Base-by-base conservation (phyloP, 2,888 invertebrate genomes). In the Hipparchia sbordonii region DNA sequence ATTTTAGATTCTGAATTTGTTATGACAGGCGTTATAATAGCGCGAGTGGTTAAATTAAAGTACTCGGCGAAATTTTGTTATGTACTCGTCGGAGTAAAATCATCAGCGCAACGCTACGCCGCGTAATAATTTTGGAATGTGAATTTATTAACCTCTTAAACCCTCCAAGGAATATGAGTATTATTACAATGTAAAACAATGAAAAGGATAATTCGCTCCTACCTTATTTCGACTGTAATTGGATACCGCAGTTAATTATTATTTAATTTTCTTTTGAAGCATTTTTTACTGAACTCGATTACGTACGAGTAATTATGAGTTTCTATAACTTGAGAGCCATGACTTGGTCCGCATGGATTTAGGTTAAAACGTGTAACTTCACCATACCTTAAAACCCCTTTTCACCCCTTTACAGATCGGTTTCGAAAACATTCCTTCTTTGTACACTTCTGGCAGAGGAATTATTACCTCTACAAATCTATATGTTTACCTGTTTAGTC, bases 91-190 rank as follows among this genome's bases (percentile, higher is more conserved):
- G 33, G 65, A 52, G 52, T 65, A 52, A 52, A 65, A 65, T 65
- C 52, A 65, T 33, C 63, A 13, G 51, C 63, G 63, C 48, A 63
- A 23, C 63, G 51, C 48, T 63, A 48, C 63, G 63, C 65, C 51
- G 7, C 12, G 65, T 33, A 65, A 52, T 51, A 65, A 52, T 65
- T 63, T 63, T 33, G 52, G 52, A 52, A 33, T 33, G 52, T 65
- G 65, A 65, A 65, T 65, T 65, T 65, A 52, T 65, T 65, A 52
- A 65, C 51, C 65, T 65, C 65, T 65, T 51, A 65, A 65, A 65
- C 12, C 33, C 52, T 65, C 52, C 23, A 52, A 65, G 51, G 51
- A 63, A 52, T 65, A 65, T 65, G 52, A 63, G 62, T 9, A 23
- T 63, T 9, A 23, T 63, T 51, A 48, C 13, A 63, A 8, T 48